Percentiles rank a stretch among this genome's conserved stretches.
phyloP scores from a whole-genome alignment of 2,888 invertebrate species.

The Physocephala rufipes region DNA sequence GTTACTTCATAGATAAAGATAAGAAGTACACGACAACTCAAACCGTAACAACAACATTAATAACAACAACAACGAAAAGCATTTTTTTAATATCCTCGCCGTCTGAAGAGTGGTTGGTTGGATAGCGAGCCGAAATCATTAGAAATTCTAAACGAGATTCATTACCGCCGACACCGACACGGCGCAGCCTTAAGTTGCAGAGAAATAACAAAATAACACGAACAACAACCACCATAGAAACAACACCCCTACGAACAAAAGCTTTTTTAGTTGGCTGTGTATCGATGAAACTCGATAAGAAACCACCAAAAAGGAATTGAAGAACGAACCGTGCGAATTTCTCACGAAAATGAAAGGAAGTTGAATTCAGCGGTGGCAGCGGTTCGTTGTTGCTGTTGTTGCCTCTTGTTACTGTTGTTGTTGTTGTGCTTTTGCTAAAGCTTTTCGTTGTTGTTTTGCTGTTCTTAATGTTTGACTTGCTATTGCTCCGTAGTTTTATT shows the following conservation, averaged over 20 bases:
- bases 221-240: neutral
- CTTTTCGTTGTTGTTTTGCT: too few species aligned
- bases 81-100: neutral
- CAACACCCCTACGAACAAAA: neutral
- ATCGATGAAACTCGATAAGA: neutral
- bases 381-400: conserved; percentile 19
- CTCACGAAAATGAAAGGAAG: conserved; percentile 43
- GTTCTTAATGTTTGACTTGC: too few species aligned
- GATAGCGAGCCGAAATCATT: conserved; percentile 7
- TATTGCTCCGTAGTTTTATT: too few species aligned
- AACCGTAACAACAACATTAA: conserved; percentile 6
- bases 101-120: too few species aligned
- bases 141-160: conserved; percentile 32
- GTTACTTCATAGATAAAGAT: neutral
- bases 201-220: conserved; percentile 7
- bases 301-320: neutral
- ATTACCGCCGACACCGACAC: conserved; percentile 23
- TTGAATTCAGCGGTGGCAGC: conserved; percentile 5
- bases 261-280: too few species aligned
- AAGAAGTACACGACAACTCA: neutral
- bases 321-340: conserved; percentile 45
- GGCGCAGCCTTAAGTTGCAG: neutral
- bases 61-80: neutral
- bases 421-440: too few species aligned
- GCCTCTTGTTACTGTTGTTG: neutral